phyloP scores from a whole-genome alignment of 2,113 vertebrate genomes.

The Sylvia atricapilla region DNA sequence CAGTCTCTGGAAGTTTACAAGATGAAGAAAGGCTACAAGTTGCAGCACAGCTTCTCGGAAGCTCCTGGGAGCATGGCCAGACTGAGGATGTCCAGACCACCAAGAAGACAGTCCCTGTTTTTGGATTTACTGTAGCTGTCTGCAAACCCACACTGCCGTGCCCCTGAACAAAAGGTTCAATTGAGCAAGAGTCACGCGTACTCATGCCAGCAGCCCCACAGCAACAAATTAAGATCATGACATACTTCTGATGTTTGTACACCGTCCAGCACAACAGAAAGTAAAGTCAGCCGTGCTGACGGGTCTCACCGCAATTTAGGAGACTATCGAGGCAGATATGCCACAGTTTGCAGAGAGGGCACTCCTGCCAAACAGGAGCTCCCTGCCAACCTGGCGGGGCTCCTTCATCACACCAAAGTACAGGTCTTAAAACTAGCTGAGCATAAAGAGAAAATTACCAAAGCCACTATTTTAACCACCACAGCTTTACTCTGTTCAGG shows the following conservation, averaged over 20 bases:
- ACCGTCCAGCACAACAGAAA: slow-evolving; percentile 4
- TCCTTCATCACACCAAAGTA: neutral
- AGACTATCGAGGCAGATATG: neutral
- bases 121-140: slow-evolving; percentile 36
- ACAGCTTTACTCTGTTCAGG: neutral
- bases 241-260: slow-evolving; percentile 57
- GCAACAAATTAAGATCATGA: slow-evolving; percentile 55
- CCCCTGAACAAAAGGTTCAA: slow-evolving; percentile 62
- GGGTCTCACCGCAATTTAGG: neutral
- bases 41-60: slow-evolving; percentile 42
- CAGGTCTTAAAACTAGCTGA: neutral
- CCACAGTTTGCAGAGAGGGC: neutral
- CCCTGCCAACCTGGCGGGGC: neutral
- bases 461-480: neutral
- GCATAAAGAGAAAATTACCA: neutral
- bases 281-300: neutral
- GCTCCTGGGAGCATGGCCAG: slow-evolving; percentile 35
- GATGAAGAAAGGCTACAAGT: slow-evolving; percentile 18
- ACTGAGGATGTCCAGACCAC: slow-evolving; percentile 31
- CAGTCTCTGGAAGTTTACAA: neutral
- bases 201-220: slow-evolving; percentile 55
- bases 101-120: slow-evolving; percentile 3
- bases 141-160: slow-evolving; percentile 35
- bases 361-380: neutral
- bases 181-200: slow-evolving; percentile 53